These are phyloP conservation scores for Gymnopithys bicolor DNA, from an alignment of 2,797 vertebrate genomes.

Conservation along the genomic window DNA sequence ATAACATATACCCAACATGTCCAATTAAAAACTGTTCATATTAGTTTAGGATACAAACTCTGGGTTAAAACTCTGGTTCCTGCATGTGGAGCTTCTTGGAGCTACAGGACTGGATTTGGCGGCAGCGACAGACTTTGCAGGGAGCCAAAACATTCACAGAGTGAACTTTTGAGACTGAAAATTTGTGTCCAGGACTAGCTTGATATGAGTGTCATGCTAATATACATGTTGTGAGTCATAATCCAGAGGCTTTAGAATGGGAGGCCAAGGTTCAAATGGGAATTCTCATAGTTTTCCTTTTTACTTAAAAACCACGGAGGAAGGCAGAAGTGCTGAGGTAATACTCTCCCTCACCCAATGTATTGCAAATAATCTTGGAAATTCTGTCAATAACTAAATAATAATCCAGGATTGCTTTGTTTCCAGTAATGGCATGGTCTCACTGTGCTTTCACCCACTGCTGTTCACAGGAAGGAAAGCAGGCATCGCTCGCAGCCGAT, in stretches of 20 bases:
- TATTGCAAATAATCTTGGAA: background rate
- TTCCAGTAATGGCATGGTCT: background rate
- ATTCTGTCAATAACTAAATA: background rate
- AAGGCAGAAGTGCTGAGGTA: conserved; percentile 39
- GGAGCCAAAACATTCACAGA: background rate
- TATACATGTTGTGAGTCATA: background rate
- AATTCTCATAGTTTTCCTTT: conserved; percentile 20
- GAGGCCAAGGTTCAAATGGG: conserved; percentile 53
- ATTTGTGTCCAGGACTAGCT: background rate
- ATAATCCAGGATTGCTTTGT: background rate
- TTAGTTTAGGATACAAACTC: background rate
- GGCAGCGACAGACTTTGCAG: background rate
- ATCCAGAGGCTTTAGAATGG: background rate
- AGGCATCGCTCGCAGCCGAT: conserved; percentile 94
- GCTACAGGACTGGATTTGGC: background rate
- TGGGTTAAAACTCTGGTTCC: background rate
- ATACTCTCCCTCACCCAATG: background rate
- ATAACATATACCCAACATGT: background rate
- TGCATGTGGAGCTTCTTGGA: background rate
- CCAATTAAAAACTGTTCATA: background rate
- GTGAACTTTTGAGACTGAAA: conserved; percentile 32
- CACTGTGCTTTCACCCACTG: background rate
- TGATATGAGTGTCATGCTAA: background rate
- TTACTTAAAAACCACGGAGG: background rate
- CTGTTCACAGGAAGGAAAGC: conserved; percentile 90